Base-by-base conservation (phyloP, 2,797 vertebrate genomes). In the Pangasius djambal region DNA sequence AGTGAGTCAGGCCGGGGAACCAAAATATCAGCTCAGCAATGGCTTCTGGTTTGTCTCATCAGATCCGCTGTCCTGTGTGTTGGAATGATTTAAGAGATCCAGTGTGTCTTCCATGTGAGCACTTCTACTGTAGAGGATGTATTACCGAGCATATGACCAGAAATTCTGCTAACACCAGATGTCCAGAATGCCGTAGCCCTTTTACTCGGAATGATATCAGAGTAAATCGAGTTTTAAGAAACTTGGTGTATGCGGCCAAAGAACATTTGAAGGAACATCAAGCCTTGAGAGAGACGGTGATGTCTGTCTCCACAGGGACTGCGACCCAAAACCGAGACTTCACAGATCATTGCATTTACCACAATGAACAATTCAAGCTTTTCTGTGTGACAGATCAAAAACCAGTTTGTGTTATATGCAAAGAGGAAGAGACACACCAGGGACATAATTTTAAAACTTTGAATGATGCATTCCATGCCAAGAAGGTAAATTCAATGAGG, bases 391-490 rank as follows among this genome's bases (percentile, higher is more conserved):
- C 86, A 1, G 90, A 92, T 22, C 85, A 89, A 44, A 91, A 90
- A 88, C 65, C 93, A n/a, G 85, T 90, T 6, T 95, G 95, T 70
- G 74, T 93, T 61, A 88, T 94, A 44, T 94, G 94, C 87, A 77
- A 91, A 83, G 94, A 95, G 5, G 88, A 89, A 2, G 74, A 89
- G 9, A 91, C 2, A 1, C 94, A 96, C 15, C 28, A 88, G 65
- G 90, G 91, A 55, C 95, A 96, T 88, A 90, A n/a, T 34, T 94
- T 94, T 74, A 94, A 91, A 90, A 90, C 93, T 22, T 37, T 94
- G 12, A 91, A 90, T 55, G 93, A 94, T 40, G 94, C 93, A 2
- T 93, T 91, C 15, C 61, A 67, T 0, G 12, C n/a, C 52, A 61
- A 90, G 79, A 93, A 90, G 85, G 90, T 92, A 81, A n/a, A 12